These are phyloP conservation scores for Dynastes hyllus DNA, from an alignment of 2,888 invertebrate genomes.

Conservation along the genomic window DNA sequence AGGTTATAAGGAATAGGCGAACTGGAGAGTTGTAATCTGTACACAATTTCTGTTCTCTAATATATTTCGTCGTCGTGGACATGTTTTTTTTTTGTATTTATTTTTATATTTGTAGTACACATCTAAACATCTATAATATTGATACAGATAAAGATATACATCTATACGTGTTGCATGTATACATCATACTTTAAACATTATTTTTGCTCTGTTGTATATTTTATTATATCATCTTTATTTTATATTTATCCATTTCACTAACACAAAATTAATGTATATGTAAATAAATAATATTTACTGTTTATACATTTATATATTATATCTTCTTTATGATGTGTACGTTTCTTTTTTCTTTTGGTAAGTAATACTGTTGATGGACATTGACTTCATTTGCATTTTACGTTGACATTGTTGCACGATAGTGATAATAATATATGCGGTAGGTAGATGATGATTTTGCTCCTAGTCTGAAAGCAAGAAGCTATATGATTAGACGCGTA, in stretches of 20 bases:
- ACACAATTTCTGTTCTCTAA: background rate
- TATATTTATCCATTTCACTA: background rate
- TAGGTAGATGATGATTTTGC: conserved; percentile 5
- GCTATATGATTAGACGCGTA: background rate
- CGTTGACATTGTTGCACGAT: conserved; percentile 12
- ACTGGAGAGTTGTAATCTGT: background rate
- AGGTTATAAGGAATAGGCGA: background rate
- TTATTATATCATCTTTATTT: conserved; percentile 1
- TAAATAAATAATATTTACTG: conserved; percentile 5
- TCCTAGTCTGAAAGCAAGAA: conserved; percentile 15
- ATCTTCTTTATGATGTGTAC: conserved; percentile 20
- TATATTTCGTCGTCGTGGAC: background rate
- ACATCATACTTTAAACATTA: background rate
- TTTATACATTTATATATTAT: conserved; percentile 29
- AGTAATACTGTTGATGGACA: conserved; percentile 44
- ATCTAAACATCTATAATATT: conserved; percentile 15
- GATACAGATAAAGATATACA: conserved; percentile 16
- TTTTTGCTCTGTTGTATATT: conserved; percentile 6
- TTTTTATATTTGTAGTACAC: conserved; percentile 9
- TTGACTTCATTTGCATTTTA: conserved; percentile 15
- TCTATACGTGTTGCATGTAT: conserved; percentile 3
- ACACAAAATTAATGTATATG: conserved; percentile 5
- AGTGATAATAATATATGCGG: background rate
- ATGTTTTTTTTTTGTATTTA: conserved; percentile 1
- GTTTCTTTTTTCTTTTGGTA: conserved; percentile 5